These are phyloP conservation scores for Nannobrachium achirus DNA, from an alignment of 2,113 vertebrate species.

Conservation along the genomic window DNA sequence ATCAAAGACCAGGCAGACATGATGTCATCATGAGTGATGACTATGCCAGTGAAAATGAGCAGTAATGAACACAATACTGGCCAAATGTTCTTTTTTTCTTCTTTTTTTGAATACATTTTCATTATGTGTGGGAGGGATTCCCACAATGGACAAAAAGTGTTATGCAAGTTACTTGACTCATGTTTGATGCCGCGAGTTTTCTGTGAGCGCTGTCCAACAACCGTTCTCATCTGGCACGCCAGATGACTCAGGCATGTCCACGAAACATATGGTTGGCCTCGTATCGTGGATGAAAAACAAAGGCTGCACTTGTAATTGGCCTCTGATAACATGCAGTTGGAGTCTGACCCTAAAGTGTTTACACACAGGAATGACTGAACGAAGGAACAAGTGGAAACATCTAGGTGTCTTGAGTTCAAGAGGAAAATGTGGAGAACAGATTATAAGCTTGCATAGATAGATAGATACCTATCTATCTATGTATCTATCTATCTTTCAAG, in stretches of 20 bases:
- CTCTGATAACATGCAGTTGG: background rate
- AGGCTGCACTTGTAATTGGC: background rate
- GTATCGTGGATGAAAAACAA: constrained; percentile 6
- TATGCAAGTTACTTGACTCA: too few species aligned
- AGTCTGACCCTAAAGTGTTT: background rate
- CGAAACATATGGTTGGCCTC: constrained; percentile 22
- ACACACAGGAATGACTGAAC: constrained; percentile 6
- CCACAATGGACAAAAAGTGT: too few species aligned
- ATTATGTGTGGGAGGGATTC: too few species aligned
- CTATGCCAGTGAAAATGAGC: background rate
- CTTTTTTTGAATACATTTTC: too few species aligned
- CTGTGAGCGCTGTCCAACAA: background rate
- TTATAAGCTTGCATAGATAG: too few species aligned
- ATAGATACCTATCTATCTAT: too few species aligned
- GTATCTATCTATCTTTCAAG: too few species aligned
- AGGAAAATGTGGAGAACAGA: background rate
- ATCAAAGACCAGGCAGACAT: constrained; percentile 16
- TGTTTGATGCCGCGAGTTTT: background rate
- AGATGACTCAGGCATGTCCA: background rate
- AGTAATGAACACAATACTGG: too few species aligned
- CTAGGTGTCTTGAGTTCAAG: constrained; percentile 12
- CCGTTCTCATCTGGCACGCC: constrained; percentile 21
- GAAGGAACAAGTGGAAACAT: constrained; percentile 1
- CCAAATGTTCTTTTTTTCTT: too few species aligned
- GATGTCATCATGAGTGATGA: background rate